Percentiles rank a stretch among this genome's conserved stretches.
Conservation (phyloP, 1,140 invertebrate species). For the Amphibalanus amphitrite region DNA sequence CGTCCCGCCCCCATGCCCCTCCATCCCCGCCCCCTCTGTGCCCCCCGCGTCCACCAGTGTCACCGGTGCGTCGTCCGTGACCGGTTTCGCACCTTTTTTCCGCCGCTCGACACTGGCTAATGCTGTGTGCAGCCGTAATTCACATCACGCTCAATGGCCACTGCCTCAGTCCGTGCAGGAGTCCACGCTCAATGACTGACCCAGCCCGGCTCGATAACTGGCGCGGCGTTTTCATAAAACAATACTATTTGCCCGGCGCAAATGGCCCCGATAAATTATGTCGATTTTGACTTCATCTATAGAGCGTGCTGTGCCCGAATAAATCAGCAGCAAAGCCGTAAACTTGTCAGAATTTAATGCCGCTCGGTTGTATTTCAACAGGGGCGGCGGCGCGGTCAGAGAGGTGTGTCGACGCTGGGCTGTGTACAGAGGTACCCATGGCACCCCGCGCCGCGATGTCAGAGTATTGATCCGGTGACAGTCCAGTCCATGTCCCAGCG, state of each 20-base stretch:
- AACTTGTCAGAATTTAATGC: slow-evolving; percentile 2
- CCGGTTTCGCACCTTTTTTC: not conserved
- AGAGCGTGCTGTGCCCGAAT: not conserved
- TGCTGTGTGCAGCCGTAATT: not conserved
- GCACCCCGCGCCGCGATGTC: too few relatives aligned
- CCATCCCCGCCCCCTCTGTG: too few relatives aligned
- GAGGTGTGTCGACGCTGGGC: too few relatives aligned
- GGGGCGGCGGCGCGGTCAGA: too few relatives aligned
- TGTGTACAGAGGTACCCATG: not conserved
- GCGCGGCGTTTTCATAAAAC: not conserved
- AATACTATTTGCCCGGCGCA: not conserved
- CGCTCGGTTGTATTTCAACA: not conserved
- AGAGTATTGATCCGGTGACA: too few relatives aligned
- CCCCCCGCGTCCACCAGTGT: too few relatives aligned
- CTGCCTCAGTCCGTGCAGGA: too few relatives aligned
- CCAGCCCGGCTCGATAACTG: not conserved
- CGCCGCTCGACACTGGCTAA: not conserved
- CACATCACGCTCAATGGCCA: not conserved
- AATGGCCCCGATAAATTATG: not conserved
- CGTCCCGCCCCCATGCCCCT: too few relatives aligned
- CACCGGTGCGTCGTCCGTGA: too few relatives aligned
- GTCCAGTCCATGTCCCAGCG: too few relatives aligned
- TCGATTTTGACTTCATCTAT: not conserved
- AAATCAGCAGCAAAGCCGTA: not conserved
- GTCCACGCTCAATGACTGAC: too few relatives aligned